Percentiles rank a stretch among this genome's conserved stretches.
Conservation (phyloP, 1,140 invertebrate genomes). For the Triops cancriformis region DNA sequence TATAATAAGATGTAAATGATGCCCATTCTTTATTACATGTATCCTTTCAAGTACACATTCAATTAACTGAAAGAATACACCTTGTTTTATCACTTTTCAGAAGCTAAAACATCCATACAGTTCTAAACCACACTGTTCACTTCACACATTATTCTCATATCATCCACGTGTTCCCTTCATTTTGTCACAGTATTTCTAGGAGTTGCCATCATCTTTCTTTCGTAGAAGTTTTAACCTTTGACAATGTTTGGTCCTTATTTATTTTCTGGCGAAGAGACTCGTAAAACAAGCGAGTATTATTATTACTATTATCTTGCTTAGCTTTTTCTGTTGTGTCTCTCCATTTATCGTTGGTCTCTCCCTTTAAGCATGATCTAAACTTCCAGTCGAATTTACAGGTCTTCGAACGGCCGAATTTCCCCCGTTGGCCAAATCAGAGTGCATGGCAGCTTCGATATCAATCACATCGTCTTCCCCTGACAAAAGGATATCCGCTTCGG, state of each 20-base stretch:
- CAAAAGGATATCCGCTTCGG: conserved; percentile 45
- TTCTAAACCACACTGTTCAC: neutral
- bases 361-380: neutral
- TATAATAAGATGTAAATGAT: neutral
- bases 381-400: neutral
- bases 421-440: neutral
- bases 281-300: neutral
- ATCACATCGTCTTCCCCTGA: conserved; percentile 45
- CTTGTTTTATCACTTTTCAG: neutral
- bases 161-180: neutral
- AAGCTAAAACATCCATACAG: neutral
- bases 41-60: neutral
- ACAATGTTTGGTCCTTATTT: neutral
- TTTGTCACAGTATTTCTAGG: neutral
- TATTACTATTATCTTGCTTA: neutral
- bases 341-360: neutral
- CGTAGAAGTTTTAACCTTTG: too few relatives aligned
- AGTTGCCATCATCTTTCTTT: neutral
- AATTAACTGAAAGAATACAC: too few relatives aligned
- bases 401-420: neutral
- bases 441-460: conserved; percentile 30
- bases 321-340: neutral
- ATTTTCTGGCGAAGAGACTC: neutral
- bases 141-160: neutral
- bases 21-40: neutral